Percentiles rank a stretch among this genome's conserved stretches.
These are phyloP conservation scores for Macrosoma leucophasiata DNA, from an alignment of 2,888 invertebrate species.

Conservation along the genomic window DNA sequence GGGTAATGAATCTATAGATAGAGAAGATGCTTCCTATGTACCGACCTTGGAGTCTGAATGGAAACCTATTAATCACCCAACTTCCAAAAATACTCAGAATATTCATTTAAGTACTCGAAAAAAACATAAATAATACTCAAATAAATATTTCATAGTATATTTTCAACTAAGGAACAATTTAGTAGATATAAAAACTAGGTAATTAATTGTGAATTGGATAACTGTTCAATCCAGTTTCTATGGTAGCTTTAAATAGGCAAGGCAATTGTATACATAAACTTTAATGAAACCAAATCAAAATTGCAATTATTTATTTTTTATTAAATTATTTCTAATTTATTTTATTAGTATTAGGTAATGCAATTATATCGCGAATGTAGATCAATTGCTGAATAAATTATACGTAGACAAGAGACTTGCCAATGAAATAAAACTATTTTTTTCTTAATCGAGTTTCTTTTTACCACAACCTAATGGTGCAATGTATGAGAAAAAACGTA, in stretches of 20 bases:
- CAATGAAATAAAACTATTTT: slow-evolving; percentile 16
- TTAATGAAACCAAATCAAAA: slow-evolving; percentile 56
- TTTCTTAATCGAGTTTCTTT: too few relatives aligned
- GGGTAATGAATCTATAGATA: slow-evolving; percentile 61
- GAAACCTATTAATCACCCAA: slow-evolving; percentile 63
- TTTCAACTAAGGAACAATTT: too few relatives aligned
- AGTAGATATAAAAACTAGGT: too few relatives aligned
- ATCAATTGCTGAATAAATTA: slow-evolving; percentile 3
- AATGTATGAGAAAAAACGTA: too few relatives aligned
- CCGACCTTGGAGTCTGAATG: slow-evolving; percentile 59
- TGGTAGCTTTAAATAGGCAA: slow-evolving; percentile 19
- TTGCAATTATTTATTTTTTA: slow-evolving; percentile 41
- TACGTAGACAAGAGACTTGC: slow-evolving; percentile 15
- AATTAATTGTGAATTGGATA: too few relatives aligned
- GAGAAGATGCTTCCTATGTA: slow-evolving; percentile 51
- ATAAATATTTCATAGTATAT: not conserved
- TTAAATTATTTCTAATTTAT: slow-evolving; percentile 19
- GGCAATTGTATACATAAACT: slow-evolving; percentile 21
- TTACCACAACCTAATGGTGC: too few relatives aligned
- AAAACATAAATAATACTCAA: slow-evolving; percentile 33
- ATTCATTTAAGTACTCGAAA: slow-evolving; percentile 31
- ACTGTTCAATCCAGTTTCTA: too few relatives aligned
- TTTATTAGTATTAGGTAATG: slow-evolving; percentile 15
- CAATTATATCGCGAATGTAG: slow-evolving; percentile 1
- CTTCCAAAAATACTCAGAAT: slow-evolving; percentile 39